Evolutionary conservation across 2,888 invertebrate genomes (phyloP).

Genomic region (Yponomeuta malinellus): DNA sequence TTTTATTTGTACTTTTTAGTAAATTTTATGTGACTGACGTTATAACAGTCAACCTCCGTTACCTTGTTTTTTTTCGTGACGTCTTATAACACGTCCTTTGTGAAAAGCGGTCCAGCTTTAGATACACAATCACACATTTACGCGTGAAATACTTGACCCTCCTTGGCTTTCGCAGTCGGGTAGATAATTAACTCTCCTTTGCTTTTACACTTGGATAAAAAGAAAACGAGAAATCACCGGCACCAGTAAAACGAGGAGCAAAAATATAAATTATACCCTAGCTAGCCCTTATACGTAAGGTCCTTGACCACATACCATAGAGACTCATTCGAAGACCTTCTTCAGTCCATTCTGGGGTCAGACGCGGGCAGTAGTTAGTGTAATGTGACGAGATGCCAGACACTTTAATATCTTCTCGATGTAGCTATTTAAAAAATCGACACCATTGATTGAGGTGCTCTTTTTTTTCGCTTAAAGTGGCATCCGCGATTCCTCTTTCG

Average conservation of each 20-base stretch:
- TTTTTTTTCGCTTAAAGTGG: background rate
- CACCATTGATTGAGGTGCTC: background rate
- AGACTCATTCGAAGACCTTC: background rate
- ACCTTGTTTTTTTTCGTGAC: no score
- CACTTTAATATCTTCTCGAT: background rate
- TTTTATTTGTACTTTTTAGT: no score
- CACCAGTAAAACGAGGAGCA: background rate
- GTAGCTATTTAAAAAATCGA: background rate
- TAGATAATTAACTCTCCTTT: no score
- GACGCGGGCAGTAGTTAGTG: background rate
- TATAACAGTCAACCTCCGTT: no score
- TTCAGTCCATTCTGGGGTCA: background rate
- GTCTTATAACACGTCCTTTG: no score
- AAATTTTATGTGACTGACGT: no score
- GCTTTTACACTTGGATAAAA: background rate
- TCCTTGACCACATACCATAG: background rate
- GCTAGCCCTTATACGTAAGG: constrained; percentile 1
- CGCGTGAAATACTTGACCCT: no score
- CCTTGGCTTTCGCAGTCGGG: no score
- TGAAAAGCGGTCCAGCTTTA: no score
- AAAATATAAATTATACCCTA: constrained; percentile 4
- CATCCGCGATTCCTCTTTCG: background rate
- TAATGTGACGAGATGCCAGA: constrained; percentile 1
- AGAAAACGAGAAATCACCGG: background rate
- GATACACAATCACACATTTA: no score